Evolutionary conservation across 1,140 invertebrate species (phyloP), one percentile per base, ranked within the genome.

Genomic region (Formica exsecta): DNA sequence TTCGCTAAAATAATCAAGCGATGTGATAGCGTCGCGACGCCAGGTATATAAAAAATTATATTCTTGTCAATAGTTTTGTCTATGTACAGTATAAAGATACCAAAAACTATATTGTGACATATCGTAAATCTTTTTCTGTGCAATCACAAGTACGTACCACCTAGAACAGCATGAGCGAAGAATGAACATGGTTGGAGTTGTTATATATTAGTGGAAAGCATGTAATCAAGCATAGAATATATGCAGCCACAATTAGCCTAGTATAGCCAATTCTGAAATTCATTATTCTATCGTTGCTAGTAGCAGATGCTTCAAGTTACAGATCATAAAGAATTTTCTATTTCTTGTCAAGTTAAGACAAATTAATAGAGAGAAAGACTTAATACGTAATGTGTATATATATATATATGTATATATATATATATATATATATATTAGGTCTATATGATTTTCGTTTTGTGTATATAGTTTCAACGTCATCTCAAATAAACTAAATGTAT

Each of bases 151-250:
- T 94, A 94, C 93, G 90, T 94, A 94, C 93, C 93, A 93, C 92
- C 93, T 94, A 93, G 80, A 92, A 92, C 92, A 86, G 92, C 93
- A 91, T 89, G 89, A 92, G 89, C 91, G 92, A 90, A 93, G 92
- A 92, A 91, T 91, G 92, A 93, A 92, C 92, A 93, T 93, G 91
- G 92, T 92, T 94, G 92, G 88, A 93, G 92, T 93, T 92, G 93
- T 94, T 92, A 91, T 91, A 93, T 93, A 92, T 94, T 93, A 93
- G 89, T 93, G 92, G 92, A 92, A 94, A 94, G 93, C 93, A 94
- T 94, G 93, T 94, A 93, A 94, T 87, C 92, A 94, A 94, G 93
- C 93, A 94, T 90, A 94, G 90, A 94, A 93, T 88, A 93, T 92
- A 93, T 92, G 93, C 93, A 93, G 91, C 92, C 93, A 94, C 92